Evolutionary conservation across 2,888 invertebrate genomes (phyloP).

Genomic region (Rhimphoctona megacephalus): DNA sequence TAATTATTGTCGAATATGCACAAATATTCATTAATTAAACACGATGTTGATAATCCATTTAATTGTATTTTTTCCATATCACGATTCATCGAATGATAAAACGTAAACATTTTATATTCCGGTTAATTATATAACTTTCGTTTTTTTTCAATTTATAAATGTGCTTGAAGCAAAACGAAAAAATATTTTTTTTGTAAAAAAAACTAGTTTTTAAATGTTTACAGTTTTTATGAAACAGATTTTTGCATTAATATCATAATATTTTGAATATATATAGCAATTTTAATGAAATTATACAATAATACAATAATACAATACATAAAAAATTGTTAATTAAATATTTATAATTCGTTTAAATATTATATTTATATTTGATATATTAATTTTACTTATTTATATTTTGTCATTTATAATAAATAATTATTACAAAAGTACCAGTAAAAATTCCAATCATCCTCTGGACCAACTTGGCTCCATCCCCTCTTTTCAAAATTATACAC

Average conservation of each 20-base stretch:
- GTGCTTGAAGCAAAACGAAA: not conserved
- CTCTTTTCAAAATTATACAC: conserved; percentile 96
- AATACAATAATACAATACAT: not conserved
- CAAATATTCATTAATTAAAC: not conserved
- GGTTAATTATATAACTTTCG: no score
- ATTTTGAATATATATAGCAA: not conserved
- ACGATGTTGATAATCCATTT: not conserved
- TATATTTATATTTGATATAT: not conserved
- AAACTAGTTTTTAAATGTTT: not conserved
- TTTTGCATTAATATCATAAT: not conserved
- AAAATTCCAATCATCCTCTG: conserved; percentile 98
- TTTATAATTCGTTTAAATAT: not conserved
- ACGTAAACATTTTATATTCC: no score
- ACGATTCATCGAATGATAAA: no score
- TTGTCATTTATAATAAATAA: not conserved
- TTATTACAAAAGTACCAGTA: conserved; percentile 89
- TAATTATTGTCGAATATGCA: not conserved
- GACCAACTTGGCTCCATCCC: conserved; percentile 94
- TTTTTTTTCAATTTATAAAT: no score
- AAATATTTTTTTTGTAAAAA: not conserved
- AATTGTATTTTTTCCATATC: not conserved
- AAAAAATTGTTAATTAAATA: no score
- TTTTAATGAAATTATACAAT: not conserved
- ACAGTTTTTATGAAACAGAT: not conserved
- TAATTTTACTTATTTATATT: not conserved